Base-by-base conservation (phyloP, 2,113 vertebrate species). In the Beaufortia kweichowensis region DNA sequence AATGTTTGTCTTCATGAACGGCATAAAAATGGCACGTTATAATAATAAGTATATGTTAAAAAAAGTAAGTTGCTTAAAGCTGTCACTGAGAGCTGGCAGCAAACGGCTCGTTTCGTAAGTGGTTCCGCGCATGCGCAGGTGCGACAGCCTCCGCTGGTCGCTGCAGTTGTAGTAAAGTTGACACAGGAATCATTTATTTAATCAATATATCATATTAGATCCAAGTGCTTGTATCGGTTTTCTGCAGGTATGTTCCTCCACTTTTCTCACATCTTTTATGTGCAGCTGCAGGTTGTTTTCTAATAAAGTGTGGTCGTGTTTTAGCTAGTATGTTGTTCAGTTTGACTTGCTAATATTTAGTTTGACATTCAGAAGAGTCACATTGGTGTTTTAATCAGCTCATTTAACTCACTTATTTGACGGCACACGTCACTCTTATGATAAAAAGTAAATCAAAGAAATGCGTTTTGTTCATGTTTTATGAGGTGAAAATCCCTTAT, bases 81-180 rank as follows among this genome's bases (percentile, higher is more conserved):
- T 48, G 64, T 29, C 41, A 29, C 48, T 6, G 1, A 15, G 3
- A 17, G 19, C 1, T 43, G 63, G 28, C 43, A 48, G 17, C 17
- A 15, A 19, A 17, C 10, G 15, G 43, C 4, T 17, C 17, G 43
- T 19, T 48, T 17, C 3, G 1, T 1, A 53, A 53, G 48, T 5
- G 26, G 31, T 35, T 70, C 31, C 21, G 68, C 68, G 53, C 68
- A 71, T 70, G 67, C 67, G 67, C 50, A 55, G 12, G 2, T 5
- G 11, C 21, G 46, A 33, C 48, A 19, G 50, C 1, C 35, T 64
- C 46, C 11, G 24, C n/a, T 1, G 21, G 35, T 39, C 28, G 23
- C 41, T n/a, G 24, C 43, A 4, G 66, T 48, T 33, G 48, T 11
- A n/a, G 68, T 56, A 5, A 35, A 57, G 50, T 57, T 12, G 43